Base-by-base conservation (phyloP, 30 jellyfish, hydroid and myxozoan genomes). In the Hydractinia echinata region DNA sequence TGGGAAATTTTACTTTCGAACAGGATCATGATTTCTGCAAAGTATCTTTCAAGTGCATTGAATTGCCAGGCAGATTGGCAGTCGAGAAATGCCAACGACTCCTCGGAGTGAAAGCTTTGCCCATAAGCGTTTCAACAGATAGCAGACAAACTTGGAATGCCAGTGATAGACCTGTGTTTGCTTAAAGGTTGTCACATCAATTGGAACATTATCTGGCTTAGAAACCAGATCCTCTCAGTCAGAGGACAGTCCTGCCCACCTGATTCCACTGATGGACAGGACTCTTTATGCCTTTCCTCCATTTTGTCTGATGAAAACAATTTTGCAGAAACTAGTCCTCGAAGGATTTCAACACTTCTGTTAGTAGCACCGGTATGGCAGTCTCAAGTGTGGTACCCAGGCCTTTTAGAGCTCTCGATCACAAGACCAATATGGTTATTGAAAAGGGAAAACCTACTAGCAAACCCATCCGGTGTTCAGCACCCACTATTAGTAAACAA, bases 41-140 rank as follows among this genome's bases (percentile, higher is more conserved):
- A 56, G 68, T 56, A 56, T n/a, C 68, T 56, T 56, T n/a, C 68
- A 56, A n/a, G 68, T 10, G 68, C 68, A 56, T 56, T 56, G n/a
- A 56, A 56, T n/a, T n/a, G 13, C 68, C 10, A 9, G n/a, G 68
- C 68, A 10, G 10, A 56, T 56, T 56, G 68, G 68, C 13, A 56
- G n/a, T 56, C 68, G 10, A 10, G 68, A 10, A 56, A 56, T 56
- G n/a, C 68, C 68, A 56, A n/a, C 13, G 68, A 56, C 10, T 9
- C 13, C 68, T 56, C 68, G n/a, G 68, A 56, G 68, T 56, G 68
- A n/a, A 56, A 56, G n/a, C 68, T 56, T 56, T 56, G 68, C n/a
- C 68, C 10, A 56, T 9, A 56, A 56, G 10, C n/a, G n/a, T 56
- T 56, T n/a, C 10, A 56, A 56, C n/a, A n/a, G n/a, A n/a, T n/a